Percentiles rank a stretch among this genome's conserved stretches.
Conservation (phyloP, 1,140 invertebrate species). For the Nebria ingens region DNA sequence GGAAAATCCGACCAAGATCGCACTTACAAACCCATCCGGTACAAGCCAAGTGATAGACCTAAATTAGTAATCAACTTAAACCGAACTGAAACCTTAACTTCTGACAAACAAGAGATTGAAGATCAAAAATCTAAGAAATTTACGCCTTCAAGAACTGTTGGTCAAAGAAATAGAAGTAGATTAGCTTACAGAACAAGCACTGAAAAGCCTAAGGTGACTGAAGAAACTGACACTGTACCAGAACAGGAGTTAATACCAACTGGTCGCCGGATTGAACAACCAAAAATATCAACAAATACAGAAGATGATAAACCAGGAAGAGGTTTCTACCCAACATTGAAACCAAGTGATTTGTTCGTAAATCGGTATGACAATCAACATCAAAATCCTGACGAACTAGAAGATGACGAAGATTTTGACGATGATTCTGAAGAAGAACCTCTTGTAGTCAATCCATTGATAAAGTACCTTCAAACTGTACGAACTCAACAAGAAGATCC, state of each 20-base stretch:
- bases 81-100: not conserved
- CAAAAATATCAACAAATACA: not conserved
- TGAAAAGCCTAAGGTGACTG: no score
- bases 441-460: slow-evolving; percentile 28
- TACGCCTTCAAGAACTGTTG: not conserved
- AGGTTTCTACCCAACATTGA: not conserved
- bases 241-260: no score
- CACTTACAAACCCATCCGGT: not conserved
- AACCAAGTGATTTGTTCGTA: not conserved
- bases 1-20: slow-evolving; percentile 1
- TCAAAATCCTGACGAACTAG: slow-evolving; percentile 12
- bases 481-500: slow-evolving; percentile 29
- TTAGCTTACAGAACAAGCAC: not conserved
- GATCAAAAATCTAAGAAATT: not conserved
- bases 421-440: slow-evolving; percentile 14
- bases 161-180: not conserved
- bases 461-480: slow-evolving; percentile 21
- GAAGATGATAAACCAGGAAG: not conserved
- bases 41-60: not conserved
- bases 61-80: slow-evolving; percentile 7
- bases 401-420: slow-evolving; percentile 11
- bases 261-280: no score
- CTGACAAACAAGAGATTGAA: slow-evolving; percentile 10
- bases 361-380: no score
- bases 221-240: no score